phyloP scores from a whole-genome alignment of 1,140 invertebrate genomes.

The Leguminivora glycinivorella region DNA sequence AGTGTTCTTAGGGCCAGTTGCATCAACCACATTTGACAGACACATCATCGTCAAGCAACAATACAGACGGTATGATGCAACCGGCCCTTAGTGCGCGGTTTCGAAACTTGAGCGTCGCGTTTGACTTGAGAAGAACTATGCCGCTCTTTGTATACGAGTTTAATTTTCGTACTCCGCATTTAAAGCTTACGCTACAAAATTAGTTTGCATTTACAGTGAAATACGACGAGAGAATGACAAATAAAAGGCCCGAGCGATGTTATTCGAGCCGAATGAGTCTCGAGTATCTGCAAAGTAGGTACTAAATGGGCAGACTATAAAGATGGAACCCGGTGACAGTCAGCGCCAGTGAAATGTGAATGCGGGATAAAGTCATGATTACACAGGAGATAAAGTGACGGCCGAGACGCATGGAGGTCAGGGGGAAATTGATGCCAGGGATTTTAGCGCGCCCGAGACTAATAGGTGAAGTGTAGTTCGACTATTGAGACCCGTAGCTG shows the following conservation, averaged over 20 bases:
- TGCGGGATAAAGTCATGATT: conserved; percentile 37
- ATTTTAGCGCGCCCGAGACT: conserved; percentile 27
- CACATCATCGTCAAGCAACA: too few relatives aligned
- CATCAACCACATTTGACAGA: too few relatives aligned
- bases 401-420: conserved; percentile 31
- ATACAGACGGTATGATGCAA: too few relatives aligned
- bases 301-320: conserved; percentile 29
- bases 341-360: conserved; percentile 35
- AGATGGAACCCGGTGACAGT: conserved; percentile 27
- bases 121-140: conserved; percentile 11
- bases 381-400: conserved; percentile 36
- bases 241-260: conserved; percentile 15
- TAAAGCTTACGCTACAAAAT: conserved; percentile 7
- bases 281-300: conserved; percentile 28
- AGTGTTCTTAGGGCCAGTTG: too few relatives aligned
- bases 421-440: conserved; percentile 35
- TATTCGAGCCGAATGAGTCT: conserved; percentile 11
- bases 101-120: not conserved
- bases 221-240: not conserved
- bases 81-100: not conserved
- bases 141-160: conserved; percentile 3
- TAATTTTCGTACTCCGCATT: not conserved
- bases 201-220: conserved; percentile 9
- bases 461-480: conserved; percentile 22
- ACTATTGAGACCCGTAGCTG: not conserved